A percentile compares a stretch with the other conserved stretches of the same genome.
These are phyloP conservation scores for Bettongia penicillata DNA, from an alignment of 2,113 vertebrate genomes.

Conservation along the genomic window DNA sequence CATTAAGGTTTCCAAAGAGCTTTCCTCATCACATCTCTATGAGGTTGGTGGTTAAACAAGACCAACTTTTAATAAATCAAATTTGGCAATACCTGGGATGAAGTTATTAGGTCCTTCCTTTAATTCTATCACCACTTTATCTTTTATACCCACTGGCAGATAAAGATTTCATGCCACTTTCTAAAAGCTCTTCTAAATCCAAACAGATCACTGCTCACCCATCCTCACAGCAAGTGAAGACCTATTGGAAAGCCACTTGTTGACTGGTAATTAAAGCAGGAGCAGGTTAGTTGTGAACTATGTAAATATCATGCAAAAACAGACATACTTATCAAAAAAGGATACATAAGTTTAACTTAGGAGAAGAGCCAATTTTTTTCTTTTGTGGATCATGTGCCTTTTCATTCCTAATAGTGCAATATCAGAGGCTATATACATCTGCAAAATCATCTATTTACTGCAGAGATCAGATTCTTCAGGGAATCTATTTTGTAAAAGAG, in stretches of 20 bases:
- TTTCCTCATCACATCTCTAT: not conserved
- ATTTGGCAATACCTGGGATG: rapidly evolving
- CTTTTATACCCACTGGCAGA: not conserved
- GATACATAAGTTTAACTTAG: not conserved
- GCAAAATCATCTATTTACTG: rapidly evolving
- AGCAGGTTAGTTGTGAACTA: not conserved
- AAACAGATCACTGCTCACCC: not conserved
- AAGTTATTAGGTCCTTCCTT: rapidly evolving
- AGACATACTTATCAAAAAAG: not conserved
- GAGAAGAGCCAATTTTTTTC: not conserved
- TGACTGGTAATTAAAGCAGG: constrained; percentile 22
- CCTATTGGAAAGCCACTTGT: constrained; percentile 59
- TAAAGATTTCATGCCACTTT: not conserved
- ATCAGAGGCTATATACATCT: rapidly evolving
- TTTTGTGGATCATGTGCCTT: not conserved
- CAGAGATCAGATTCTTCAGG: no score
- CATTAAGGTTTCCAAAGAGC: not conserved
- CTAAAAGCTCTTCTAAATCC: not conserved
- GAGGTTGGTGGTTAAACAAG: not conserved
- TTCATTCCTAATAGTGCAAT: not conserved
- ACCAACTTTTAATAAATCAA: not conserved
- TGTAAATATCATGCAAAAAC: rapidly evolving
- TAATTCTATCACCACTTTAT: not conserved
- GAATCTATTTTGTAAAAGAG: rapidly evolving
- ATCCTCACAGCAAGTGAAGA: not conserved